Conservation (phyloP, 2,113 vertebrate genomes). For the Pedetes capensis region DNA sequence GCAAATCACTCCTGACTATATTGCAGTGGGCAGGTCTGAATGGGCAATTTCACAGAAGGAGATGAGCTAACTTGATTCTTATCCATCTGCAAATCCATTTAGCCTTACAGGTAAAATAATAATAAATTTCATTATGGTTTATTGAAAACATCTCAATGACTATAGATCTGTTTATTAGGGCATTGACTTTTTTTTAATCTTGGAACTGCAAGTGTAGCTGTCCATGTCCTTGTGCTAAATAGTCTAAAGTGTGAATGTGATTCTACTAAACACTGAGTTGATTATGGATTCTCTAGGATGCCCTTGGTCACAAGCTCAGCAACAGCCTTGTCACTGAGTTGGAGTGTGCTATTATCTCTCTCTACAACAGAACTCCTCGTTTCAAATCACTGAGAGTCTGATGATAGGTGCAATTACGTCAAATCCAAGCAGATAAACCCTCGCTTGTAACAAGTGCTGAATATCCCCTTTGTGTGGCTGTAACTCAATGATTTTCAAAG, state of each 20-base stretch:
- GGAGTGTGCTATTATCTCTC: background rate
- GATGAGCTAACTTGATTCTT: conserved; percentile 46
- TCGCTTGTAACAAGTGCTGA: background rate
- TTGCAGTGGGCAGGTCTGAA: conserved; percentile 52
- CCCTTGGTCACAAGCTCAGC: background rate
- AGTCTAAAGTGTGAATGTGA: conserved; percentile 20
- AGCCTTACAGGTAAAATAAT: conserved; percentile 45
- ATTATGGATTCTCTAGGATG: conserved; percentile 25
- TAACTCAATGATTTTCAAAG: background rate
- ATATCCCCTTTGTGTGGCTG: background rate
- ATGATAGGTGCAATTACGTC: background rate
- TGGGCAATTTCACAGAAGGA: conserved; percentile 42
- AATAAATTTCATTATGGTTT: conserved; percentile 60
- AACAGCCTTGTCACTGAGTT: background rate
- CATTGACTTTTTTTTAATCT: conserved; percentile 9
- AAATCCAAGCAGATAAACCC: background rate
- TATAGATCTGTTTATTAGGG: conserved; percentile 52
- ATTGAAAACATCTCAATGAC: conserved; percentile 56
- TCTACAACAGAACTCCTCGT: background rate
- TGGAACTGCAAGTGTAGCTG: background rate
- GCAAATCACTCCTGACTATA: conserved; percentile 44
- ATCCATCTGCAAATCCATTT: conserved; percentile 61
- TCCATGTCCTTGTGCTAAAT: background rate
- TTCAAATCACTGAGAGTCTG: background rate
- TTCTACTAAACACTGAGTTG: conserved; percentile 14